Evolutionary conservation across 2,113 vertebrate species (phyloP), one percentile per base, ranked within the genome.

Genomic region (Amphiprion percula): DNA sequence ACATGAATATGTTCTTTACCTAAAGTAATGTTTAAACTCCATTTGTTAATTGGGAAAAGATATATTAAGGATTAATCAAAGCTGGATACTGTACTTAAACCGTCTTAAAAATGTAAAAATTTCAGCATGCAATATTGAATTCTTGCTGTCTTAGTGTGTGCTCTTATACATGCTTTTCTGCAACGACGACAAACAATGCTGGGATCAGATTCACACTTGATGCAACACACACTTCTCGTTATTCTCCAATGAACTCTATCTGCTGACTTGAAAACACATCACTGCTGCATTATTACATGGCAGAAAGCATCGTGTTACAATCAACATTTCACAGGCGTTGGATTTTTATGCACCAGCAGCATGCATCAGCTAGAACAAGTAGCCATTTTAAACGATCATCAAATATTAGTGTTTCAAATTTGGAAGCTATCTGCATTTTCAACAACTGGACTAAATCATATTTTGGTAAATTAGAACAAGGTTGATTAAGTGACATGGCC

Each of bases 131-230:
- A 64, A 28, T 19, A 54, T 5, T 63, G 10, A 46, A 19, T 28
- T 72, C n/a, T 26, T 77, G 46, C 10, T 30, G 60, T 15, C 17
- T 5, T n/a, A 26, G n/a, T 46, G 50, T 63, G n/a, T 23, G 23
- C 67, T 47, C 2, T n/a, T 33, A 68, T 47, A 59, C 30, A 68
- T 72, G 54, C 60, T 44, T 64, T n/a, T 72, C 65, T 55, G 16
- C 17, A 53, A 60, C 26, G 49, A 82, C 3, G 26, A 82, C 53
- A 74, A 54, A 72, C 46, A 64, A 77, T 44, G 15, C 17, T 58
- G 12, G 19, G 16, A 10, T 69, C 58, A 75, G 14, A 23, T 52
- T 63, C 33, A 65, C 37, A 61, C 52, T 44, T 54, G 19, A 68
- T 65, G n/a, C 60, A 53, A 46, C 53, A 74, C 41, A 67, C 1